Evolutionary conservation across 2,797 vertebrate genomes (phyloP), one percentile per base, ranked within the genome.

Genomic region (Myiothlypis coronata): DNA sequence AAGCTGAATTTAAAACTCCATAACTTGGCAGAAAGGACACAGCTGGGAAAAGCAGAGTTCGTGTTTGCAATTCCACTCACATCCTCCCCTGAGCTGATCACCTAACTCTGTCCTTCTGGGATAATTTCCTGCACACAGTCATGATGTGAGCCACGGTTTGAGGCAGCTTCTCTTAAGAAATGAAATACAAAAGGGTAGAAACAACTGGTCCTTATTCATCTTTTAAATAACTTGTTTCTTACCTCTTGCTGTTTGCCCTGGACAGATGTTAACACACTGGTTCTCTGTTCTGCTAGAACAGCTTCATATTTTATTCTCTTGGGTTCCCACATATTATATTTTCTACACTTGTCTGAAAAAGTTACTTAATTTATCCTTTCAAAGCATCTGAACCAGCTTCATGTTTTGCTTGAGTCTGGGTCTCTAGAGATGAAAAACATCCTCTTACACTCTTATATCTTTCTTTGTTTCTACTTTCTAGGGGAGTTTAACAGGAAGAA

Each of bases 351-450:
- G 27, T 89, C 24, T 3, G 63, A 63, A 90, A 88, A 86, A 59
- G 47, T 75, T 89, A 44, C 76, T 76, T 91, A 52, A 92, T 90
- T 76, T 84, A 86, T 69, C 85, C 52, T 86, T 95, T 91, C 87
- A 92, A 93, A 72, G 18, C 56, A 50, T 43, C 65, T 35, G 44
- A 83, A 82, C 13, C 34, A 70, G 24, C n/a, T 90, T 69, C 89
- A 28, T 79, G 61, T 90, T 92, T 41, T 4, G 2, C 56, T 83
- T 74, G 85, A 93, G 70, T 26, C 39, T 3, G 1, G 60, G 26
- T 52, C 94, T 46, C 82, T 39, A 28, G 67, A 83, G 84, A 94
- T 70, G 23, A 83, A 83, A 91, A 87, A 79, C 61, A 70, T 71
- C 35, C 26, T 44, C 24, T 28, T 56, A n/a, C 14, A 30, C 50